Percentiles rank a stretch among this genome's conserved stretches.
Evolutionary conservation across 2,797 vertebrate species (phyloP).

Genomic region (Tauraco hartlaubi): DNA sequence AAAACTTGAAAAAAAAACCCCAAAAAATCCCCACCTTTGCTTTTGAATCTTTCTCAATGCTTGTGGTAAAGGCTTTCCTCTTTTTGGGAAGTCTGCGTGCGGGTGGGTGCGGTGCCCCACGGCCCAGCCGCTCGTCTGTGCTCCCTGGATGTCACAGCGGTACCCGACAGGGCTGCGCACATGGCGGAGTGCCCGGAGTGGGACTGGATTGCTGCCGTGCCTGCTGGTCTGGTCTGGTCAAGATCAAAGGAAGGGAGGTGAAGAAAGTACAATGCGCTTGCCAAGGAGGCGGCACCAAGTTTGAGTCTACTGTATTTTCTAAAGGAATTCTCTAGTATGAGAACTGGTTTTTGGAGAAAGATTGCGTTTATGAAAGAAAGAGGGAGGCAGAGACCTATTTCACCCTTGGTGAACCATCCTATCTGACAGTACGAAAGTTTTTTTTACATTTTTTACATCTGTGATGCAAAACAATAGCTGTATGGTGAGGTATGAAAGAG

Average conservation of each 20-base stretch:
- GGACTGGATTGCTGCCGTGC: neutral
- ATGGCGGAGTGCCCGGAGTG: rapidly evolving
- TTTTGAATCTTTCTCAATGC: neutral
- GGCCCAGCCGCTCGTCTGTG: neutral
- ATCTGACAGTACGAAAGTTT: neutral
- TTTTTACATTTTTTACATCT: neutral
- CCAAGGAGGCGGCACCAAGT: neutral
- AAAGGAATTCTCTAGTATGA: neutral
- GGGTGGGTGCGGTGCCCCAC: neutral
- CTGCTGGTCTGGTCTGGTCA: neutral
- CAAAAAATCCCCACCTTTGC: neutral
- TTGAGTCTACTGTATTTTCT: neutral
- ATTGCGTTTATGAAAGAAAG: neutral
- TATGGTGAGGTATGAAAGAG: neutral
- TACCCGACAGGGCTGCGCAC: rapidly evolving
- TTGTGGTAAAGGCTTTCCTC: neutral
- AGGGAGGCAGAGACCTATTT: neutral
- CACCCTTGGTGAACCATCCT: neutral
- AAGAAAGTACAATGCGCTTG: neutral
- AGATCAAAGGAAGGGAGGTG: neutral
- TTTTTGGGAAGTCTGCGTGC: neutral
- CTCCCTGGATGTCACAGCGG: neutral
- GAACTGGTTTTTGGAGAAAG: neutral
- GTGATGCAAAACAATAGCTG: neutral
- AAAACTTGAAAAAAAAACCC: no score